Evolutionary conservation across 2,113 vertebrate species (phyloP).

Genomic region (Nanorana parkeri): DNA sequence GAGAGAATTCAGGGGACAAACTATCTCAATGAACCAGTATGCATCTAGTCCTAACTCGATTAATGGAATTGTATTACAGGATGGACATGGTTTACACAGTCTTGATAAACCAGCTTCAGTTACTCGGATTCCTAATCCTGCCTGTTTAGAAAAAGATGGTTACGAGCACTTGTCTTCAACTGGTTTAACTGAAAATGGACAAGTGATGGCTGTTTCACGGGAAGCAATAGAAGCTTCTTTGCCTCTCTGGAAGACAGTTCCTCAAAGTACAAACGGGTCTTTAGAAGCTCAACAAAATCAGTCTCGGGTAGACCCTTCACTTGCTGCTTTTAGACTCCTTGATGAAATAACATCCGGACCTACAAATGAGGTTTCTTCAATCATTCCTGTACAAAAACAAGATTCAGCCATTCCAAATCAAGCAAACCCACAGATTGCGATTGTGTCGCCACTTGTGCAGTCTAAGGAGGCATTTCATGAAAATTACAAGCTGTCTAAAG

Average conservation of each 20-base stretch:
- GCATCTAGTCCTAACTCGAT: not conserved
- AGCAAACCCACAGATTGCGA: slow-evolving; percentile 74
- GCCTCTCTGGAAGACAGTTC: slow-evolving; percentile 67
- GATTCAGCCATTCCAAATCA: slow-evolving; percentile 59
- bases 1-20: not conserved
- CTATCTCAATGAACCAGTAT: not conserved
- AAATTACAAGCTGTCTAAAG: slow-evolving; percentile 21
- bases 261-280: not conserved
- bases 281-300: not conserved
- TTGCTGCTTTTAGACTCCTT: not conserved
- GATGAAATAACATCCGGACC: not conserved
- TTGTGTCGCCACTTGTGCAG: slow-evolving; percentile 76
- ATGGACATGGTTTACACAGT: not conserved
- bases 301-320: no score
- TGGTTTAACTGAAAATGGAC: slow-evolving; percentile 37
- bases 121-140: not conserved
- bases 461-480: slow-evolving; percentile 63
- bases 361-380: slow-evolving; percentile 12
- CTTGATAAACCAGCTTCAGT: not conserved
- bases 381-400: slow-evolving; percentile 61
- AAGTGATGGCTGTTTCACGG: slow-evolving; percentile 56
- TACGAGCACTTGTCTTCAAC: accelerated
- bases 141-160: not conserved
- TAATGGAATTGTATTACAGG: not conserved
- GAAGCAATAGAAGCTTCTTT: slow-evolving; percentile 72